Evolutionary conservation across 2,888 invertebrate species (phyloP).

Genomic region (Lacanobia wlatinum): DNA sequence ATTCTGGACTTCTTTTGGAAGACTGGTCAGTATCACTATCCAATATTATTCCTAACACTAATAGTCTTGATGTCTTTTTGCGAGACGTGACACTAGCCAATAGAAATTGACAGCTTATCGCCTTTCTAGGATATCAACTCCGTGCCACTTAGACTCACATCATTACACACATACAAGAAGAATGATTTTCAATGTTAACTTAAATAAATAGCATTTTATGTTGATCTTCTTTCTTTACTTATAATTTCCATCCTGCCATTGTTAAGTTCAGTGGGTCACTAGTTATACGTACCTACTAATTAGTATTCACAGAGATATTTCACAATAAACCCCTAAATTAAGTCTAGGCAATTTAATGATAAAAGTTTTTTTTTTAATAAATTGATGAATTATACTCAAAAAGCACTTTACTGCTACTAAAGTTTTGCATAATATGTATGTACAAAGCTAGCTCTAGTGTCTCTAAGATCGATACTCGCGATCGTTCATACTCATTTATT

Average conservation of each 20-base stretch:
- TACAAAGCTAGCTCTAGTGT: slow-evolving; percentile 78
- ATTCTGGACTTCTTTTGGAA: slow-evolving; percentile 67
- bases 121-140: slow-evolving; percentile 16
- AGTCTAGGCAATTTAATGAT: slow-evolving; percentile 73
- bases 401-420: slow-evolving; percentile 75
- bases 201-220: slow-evolving; percentile 61
- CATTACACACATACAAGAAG: slow-evolving; percentile 22
- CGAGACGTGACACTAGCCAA: slow-evolving; percentile 23
- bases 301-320: slow-evolving; percentile 74
- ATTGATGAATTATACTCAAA: slow-evolving; percentile 70
- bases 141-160: slow-evolving; percentile 33
- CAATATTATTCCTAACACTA: slow-evolving; percentile 40
- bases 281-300: slow-evolving; percentile 57
- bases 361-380: slow-evolving; percentile 66
- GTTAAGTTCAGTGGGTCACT: slow-evolving; percentile 54
- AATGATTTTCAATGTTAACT: slow-evolving; percentile 42
- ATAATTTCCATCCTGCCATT: slow-evolving; percentile 54
- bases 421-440: slow-evolving; percentile 75
- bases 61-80: slow-evolving; percentile 44
- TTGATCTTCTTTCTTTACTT: slow-evolving; percentile 47
- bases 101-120: slow-evolving; percentile 7
- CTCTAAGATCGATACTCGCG: slow-evolving; percentile 51
- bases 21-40: slow-evolving; percentile 63
- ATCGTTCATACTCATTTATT: slow-evolving; percentile 63
- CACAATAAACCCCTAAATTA: slow-evolving; percentile 70